Conservation (phyloP, 1,140 invertebrate genomes). For the Drusus annulatus region DNA sequence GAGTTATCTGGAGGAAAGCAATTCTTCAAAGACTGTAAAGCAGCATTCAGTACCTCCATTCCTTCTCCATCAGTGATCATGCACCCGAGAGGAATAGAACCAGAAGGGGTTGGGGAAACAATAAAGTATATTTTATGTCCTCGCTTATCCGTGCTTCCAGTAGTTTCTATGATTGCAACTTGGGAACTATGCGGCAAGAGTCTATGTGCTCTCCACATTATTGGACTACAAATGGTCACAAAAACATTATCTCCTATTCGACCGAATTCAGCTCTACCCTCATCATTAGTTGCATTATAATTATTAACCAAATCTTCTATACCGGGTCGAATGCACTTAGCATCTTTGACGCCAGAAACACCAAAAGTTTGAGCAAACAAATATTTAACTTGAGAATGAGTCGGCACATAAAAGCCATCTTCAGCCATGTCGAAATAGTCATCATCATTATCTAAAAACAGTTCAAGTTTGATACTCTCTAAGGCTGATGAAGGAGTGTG, state of each 20-base stretch:
- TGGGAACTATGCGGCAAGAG: conserved; percentile 47
- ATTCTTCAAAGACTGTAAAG: conserved; percentile 41
- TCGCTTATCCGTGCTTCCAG: conserved; percentile 46
- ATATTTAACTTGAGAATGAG: conserved; percentile 53
- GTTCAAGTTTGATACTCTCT: conserved; percentile 55
- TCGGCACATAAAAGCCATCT: conserved; percentile 53
- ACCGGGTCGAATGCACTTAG: conserved; percentile 36
- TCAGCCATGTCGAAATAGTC: conserved; percentile 52
- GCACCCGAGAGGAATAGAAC: conserved; percentile 51
- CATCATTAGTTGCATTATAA: conserved; percentile 35
- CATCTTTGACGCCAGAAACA: conserved; percentile 41
- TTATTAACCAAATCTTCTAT: conserved; percentile 50
- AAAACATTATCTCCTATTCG: conserved; percentile 48
- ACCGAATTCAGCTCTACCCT: conserved; percentile 49
- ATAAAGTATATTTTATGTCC: conserved; percentile 54
- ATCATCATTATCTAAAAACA: conserved; percentile 55
- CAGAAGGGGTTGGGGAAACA: conserved; percentile 49
- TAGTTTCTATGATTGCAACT: conserved; percentile 49
- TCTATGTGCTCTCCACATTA: conserved; percentile 52
- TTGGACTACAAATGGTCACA: conserved; percentile 52
- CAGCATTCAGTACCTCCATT: conserved; percentile 41
- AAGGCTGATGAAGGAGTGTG: conserved; percentile 52
- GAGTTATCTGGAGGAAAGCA: conserved; percentile 50
- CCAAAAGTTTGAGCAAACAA: conserved; percentile 52
- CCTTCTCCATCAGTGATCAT: conserved; percentile 48